phyloP scores from a whole-genome alignment of 1,140 invertebrate species.

The Trypoxylus dichotomus region DNA sequence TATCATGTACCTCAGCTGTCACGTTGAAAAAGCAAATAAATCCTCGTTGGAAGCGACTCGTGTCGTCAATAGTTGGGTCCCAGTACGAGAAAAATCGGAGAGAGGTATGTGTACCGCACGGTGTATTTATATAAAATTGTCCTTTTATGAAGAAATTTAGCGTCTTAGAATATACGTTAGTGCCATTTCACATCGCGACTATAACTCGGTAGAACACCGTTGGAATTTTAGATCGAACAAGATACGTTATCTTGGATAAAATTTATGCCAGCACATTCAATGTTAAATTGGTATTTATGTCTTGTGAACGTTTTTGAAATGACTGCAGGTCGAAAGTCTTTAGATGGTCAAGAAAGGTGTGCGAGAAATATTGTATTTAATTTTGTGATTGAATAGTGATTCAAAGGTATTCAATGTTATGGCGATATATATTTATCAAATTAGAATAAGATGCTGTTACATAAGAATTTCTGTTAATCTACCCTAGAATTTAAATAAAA shows the following conservation, averaged over 20 bases:
- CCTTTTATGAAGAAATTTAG: conserved; percentile 7
- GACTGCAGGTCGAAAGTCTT: background rate
- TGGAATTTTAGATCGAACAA: conserved; percentile 3
- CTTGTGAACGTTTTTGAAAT: background rate
- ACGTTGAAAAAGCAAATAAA: background rate
- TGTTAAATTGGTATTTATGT: conserved; percentile 4
- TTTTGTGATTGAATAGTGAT: too few species aligned
- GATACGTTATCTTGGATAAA: background rate
- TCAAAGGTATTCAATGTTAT: too few species aligned
- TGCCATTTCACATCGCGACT: background rate
- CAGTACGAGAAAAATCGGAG: background rate
- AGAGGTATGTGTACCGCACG: background rate
- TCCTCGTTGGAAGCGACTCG: background rate
- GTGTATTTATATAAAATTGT: background rate
- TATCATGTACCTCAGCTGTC: background rate
- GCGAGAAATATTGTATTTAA: too few species aligned
- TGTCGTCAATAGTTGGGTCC: background rate
- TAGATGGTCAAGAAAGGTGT: too few species aligned
- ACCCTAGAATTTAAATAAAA: too few species aligned
- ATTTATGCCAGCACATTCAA: background rate
- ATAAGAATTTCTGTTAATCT: too few species aligned
- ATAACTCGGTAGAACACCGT: background rate
- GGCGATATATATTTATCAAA: too few species aligned
- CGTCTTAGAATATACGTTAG: background rate
- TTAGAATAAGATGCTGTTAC: too few species aligned